Evolutionary conservation across 2,888 invertebrate genomes (phyloP), one percentile per base, ranked within the genome.

Genomic region (Cryptophagus acutangulus): DNA sequence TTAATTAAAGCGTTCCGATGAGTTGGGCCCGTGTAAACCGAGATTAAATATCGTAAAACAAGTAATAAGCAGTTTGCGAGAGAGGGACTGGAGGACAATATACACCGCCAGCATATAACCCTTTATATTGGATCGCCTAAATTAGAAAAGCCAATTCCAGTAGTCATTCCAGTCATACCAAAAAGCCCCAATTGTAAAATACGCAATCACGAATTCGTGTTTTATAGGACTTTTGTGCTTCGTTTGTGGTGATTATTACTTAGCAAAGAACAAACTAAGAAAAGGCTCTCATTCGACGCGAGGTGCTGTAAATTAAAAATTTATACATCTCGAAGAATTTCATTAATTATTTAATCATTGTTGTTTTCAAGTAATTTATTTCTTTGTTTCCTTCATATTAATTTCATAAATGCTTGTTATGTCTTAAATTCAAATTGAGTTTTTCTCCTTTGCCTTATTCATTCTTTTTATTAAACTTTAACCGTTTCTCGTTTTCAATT

Each of bases 311-410:
- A 61, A 63, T 65, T 65, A 63, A 62, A 63, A 63, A 61, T 59
- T 58, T 59, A 57, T 53, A 52, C 59, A 57, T 62, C 59, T 63
- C 55, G 52, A 62, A 61, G 63, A 63, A 65, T 63, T 65, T 63
- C 63, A 64, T 65, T 64, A 65, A 65, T 64, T 61, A 64, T 64
- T 65, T 63, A 64, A 63, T 64, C 62, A 61, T 61, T 61, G 62
- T 61, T 60, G 59, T 57, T 61, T 52, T 52, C 52, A 56, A 63
- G 60, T 57, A 61, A 63, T 61, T 61, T 54, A 56, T 57, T 52
- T 49, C 53, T 52, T 53, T 53, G 52, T 52, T 52, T 42, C 39
- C 50, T 52, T 57, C 54, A 59, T 61, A 60, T 61, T 59, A 57
- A 58, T 60, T 60, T 49, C 52, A 49, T 40, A 52, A 55, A 59